Evolutionary conservation across 1,140 invertebrate genomes (phyloP), one percentile per base, ranked within the genome.

Genomic region (Metaphire vulgaris): DNA sequence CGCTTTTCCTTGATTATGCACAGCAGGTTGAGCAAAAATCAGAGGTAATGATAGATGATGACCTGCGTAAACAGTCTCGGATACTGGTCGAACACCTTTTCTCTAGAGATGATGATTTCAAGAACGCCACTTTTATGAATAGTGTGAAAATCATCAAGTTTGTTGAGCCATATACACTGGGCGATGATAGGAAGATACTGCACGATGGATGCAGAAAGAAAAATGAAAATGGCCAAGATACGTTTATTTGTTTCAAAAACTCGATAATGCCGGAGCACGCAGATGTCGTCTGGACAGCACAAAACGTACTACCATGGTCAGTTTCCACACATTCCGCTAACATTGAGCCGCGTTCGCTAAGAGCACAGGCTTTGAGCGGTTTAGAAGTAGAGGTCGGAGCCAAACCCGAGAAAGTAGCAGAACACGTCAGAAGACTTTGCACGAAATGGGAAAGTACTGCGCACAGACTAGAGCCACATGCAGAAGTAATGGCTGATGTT

Each of bases 81-180:
- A 21, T 29, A 14, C 75, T 76, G 21, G 75, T 72, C n/a, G 56
- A 67, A 16, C 68, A 76, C 56, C 33, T 76, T n/a, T 76, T 76
- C 67, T 21, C 14, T 14, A 29, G 33, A 1, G 56, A 32, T 33
- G 26, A 71, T 0, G 21, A 34, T 6, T 26, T 34, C 16, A 21
- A 72, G 1, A 41, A 41, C 6, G 56, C n/a, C n/a, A n/a, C 33
- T 56, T 56, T 56, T 6, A 12, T 56, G 41, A 6, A 56, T 12
- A 56, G 21, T 6, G 41, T 56, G 41, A 56, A 56, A 56, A 56
- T 21, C 21, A 56, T 56, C 41, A 6, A 21, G 21, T 56, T 56
- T 56, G 41, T 56, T 6, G 6, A 6, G 6, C 41, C 41, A 12
- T 21, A 56, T 21, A 56, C 41, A 56, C 6, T 56, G 6, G 41